Evolutionary conservation across 2,797 vertebrate genomes (phyloP), one percentile per base, ranked within the genome.

Genomic region (Sciurus carolinensis): DNA sequence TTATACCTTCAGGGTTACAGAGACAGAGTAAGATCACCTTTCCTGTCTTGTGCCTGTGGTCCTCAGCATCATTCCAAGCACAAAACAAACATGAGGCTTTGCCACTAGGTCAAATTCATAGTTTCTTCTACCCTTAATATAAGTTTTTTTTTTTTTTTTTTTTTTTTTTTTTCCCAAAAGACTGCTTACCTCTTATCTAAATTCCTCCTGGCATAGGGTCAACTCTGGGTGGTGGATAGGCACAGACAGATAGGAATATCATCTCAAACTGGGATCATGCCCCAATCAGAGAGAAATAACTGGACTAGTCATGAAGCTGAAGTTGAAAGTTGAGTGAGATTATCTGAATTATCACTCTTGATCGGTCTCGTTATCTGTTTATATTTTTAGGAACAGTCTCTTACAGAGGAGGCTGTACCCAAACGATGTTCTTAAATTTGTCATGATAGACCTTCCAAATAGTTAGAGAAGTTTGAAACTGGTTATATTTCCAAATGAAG

Each of bases 401-500:
- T 66, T 59, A 20, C 44, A 92, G 4, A 94, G 15, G 5, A 90
- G 50, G 28, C 33, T 50, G 4, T 52, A n/a, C 36, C 59, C 24
- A 87, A 83, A 84, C 17, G 59, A 57, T 3, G 71, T 57, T 57
- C 62, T 90, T 86, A 75, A 64, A 39, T 54, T 24, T 26, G 47
- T 85, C 28, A 54, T 50, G 93, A 36, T 36, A 47, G 20, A 62
- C 83, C 54, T 90, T 42, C 13, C 28, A 52, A 28, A 84, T n/a
- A 72, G 9, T 39, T 50, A 44, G 36, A 80, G 28, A 28, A 50
- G 13, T 96, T 96, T 71, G 59, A 95, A 96, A 71, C 54, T 76
- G 44, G n/a, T 52, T 91, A 30, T 26, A 39, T 30, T 73, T 85
- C n/a, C 44, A 92, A 52, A 76, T 69, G 42, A 7, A 30, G 20